Evolutionary conservation across 2,797 vertebrate genomes (phyloP).

Genomic region (Lycodopsis pacificus): DNA sequence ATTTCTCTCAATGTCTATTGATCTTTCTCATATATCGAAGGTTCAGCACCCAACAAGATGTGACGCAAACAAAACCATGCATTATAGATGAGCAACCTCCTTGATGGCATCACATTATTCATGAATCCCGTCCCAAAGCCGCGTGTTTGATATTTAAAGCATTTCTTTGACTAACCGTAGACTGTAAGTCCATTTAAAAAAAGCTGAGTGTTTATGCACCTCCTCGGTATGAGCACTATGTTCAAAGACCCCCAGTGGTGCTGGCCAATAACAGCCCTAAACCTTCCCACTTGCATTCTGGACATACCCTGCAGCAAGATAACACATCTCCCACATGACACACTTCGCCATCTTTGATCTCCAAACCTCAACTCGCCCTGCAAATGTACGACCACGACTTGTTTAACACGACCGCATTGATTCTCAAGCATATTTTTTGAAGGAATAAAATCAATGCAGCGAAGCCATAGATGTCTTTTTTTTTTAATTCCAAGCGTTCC

Average conservation of each 20-base stretch:
- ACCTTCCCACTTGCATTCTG: not conserved
- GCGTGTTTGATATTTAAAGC: slow-evolving; percentile 53
- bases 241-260: slow-evolving; percentile 41
- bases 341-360: slow-evolving; percentile 50
- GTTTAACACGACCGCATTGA: not conserved
- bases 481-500: not conserved
- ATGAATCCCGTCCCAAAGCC: slow-evolving; percentile 44
- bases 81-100: slow-evolving; percentile 72
- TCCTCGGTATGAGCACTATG: not conserved
- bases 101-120: slow-evolving; percentile 64
- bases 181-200: slow-evolving; percentile 28
- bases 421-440: not conserved
- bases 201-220: slow-evolving; percentile 3
- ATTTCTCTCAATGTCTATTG: slow-evolving; percentile 50
- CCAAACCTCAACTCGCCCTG: not conserved
- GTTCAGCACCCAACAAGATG: slow-evolving; percentile 31
- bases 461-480: too few relatives aligned
- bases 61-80: slow-evolving; percentile 64
- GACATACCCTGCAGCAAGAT: slow-evolving; percentile 42
- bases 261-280: slow-evolving; percentile 6
- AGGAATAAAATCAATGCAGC: not conserved
- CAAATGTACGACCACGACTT: not conserved
- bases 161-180: slow-evolving; percentile 50
- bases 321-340: slow-evolving; percentile 7
- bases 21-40: slow-evolving; percentile 56